Evolutionary conservation across 2,888 invertebrate genomes (phyloP).

Genomic region (Drosophila vallismaia): DNA sequence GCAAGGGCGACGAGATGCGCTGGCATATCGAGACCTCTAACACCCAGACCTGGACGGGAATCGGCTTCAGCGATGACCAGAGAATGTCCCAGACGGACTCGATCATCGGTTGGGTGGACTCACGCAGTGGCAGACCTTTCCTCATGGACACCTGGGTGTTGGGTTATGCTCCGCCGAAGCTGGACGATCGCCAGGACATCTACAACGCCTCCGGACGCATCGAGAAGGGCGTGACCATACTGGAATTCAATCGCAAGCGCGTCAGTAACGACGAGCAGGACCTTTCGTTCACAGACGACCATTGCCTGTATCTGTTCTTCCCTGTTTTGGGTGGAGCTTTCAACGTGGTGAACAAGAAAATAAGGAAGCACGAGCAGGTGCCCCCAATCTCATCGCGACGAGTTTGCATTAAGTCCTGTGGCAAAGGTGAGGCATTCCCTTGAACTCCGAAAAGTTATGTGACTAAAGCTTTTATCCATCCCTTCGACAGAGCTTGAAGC

Average conservation of each 20-base stretch:
- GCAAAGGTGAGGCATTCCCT: slow-evolving; percentile 85
- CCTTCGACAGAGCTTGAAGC: slow-evolving; percentile 73
- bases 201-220: slow-evolving; percentile 88
- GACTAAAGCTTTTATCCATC: background rate
- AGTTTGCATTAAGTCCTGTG: slow-evolving; percentile 93
- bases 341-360: slow-evolving; percentile 93
- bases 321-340: slow-evolving; percentile 92
- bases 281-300: slow-evolving; percentile 91
- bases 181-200: slow-evolving; percentile 91
- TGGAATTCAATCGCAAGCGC: slow-evolving; percentile 92
- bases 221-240: slow-evolving; percentile 90
- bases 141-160: slow-evolving; percentile 95
- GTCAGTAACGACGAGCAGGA: slow-evolving; percentile 90
- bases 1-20: slow-evolving; percentile 88
- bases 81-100: slow-evolving; percentile 96
- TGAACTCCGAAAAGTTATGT: rapidly evolving
- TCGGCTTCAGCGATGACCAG: slow-evolving; percentile 93
- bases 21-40: slow-evolving; percentile 92
- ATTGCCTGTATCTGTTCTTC: slow-evolving; percentile 94
- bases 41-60: slow-evolving; percentile 94
- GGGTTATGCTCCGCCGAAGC: slow-evolving; percentile 90
- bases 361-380: slow-evolving; percentile 90
- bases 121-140: slow-evolving; percentile 89
- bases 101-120: slow-evolving; percentile 94
- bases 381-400: slow-evolving; percentile 90